These are phyloP conservation scores for Poecilia wingei DNA, from an alignment of 2,797 vertebrate species.

Conservation along the genomic window DNA sequence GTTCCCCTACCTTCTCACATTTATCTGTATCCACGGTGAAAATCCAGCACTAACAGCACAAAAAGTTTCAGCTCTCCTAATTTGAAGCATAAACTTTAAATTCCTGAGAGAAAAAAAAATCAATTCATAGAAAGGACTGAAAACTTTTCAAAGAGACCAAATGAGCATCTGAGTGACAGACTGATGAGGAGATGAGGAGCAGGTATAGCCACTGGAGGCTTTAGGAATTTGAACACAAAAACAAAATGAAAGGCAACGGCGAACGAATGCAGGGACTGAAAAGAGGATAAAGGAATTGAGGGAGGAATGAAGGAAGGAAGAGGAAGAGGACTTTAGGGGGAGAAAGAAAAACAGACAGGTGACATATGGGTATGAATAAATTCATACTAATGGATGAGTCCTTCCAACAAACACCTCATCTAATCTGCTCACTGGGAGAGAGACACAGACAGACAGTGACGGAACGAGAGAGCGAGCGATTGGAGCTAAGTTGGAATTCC, in stretches of 20 bases:
- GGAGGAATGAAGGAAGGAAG: constrained; percentile 9
- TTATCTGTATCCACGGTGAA: constrained; percentile 2
- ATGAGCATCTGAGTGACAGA: constrained; percentile 39
- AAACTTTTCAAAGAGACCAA: constrained; percentile 46
- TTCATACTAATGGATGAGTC: constrained; percentile 81
- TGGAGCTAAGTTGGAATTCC: constrained; percentile 74
- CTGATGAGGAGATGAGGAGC: constrained; percentile 40
- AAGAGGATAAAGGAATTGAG: constrained; percentile 3
- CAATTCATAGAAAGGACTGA: constrained; percentile 49
- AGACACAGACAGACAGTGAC: constrained; percentile 44
- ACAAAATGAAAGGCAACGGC: constrained; percentile 10
- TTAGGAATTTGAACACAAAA: constrained; percentile 2
- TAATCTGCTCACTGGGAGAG: constrained; percentile 68
- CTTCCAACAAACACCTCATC: constrained; percentile 79
- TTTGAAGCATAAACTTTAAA: constrained; percentile 48
- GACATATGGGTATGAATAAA: constrained; percentile 83
- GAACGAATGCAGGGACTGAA: constrained; percentile 2
- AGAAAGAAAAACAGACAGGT: constrained; percentile 35
- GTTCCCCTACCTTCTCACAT: background rate
- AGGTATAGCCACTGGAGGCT: constrained; percentile 18
- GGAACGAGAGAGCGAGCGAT: constrained; percentile 28
- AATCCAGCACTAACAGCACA: constrained; percentile 40
- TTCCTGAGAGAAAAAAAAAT: constrained; percentile 36
- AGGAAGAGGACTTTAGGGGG: constrained; percentile 28
- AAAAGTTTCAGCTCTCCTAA: constrained; percentile 20